phyloP scores from a whole-genome alignment of 2,797 vertebrate species.

The Sebastiscus albofasciatus region DNA sequence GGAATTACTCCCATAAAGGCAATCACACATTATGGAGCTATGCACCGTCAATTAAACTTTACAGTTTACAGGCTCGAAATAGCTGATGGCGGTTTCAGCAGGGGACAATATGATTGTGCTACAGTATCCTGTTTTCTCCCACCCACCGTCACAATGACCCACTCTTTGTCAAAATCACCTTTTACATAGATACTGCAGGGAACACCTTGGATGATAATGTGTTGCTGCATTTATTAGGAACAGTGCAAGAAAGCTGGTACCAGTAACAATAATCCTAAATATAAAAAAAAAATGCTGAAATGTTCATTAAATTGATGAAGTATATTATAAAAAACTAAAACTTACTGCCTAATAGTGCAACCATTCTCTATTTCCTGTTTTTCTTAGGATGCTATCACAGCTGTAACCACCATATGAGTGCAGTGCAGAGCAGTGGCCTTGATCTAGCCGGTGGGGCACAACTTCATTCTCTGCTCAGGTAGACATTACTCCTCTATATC shows the following conservation, averaged over 20 bases:
- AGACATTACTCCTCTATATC: background rate
- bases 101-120: conserved; percentile 67
- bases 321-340: background rate
- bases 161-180: conserved; percentile 34
- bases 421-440: no score
- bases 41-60: conserved; percentile 44
- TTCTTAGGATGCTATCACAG: background rate
- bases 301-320: background rate
- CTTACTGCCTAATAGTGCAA: background rate
- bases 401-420: background rate
- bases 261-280: background rate
- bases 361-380: background rate
- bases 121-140: conserved; percentile 71
- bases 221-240: background rate
- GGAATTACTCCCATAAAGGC: conserved; percentile 48
- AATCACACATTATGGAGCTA: conserved; percentile 46
- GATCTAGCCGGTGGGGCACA: background rate
- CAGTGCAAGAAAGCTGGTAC: background rate
- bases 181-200: conserved; percentile 42
- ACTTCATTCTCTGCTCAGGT: background rate
- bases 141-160: conserved; percentile 47
- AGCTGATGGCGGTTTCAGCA: conserved; percentile 59
- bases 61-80: conserved; percentile 59
- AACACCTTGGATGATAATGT: background rate
- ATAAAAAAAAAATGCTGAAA: background rate